A percentile compares a stretch with the other conserved stretches of the same genome.
Evolutionary conservation across 2,113 vertebrate genomes (phyloP).

Genomic region (Macroglossus sobrinus): DNA sequence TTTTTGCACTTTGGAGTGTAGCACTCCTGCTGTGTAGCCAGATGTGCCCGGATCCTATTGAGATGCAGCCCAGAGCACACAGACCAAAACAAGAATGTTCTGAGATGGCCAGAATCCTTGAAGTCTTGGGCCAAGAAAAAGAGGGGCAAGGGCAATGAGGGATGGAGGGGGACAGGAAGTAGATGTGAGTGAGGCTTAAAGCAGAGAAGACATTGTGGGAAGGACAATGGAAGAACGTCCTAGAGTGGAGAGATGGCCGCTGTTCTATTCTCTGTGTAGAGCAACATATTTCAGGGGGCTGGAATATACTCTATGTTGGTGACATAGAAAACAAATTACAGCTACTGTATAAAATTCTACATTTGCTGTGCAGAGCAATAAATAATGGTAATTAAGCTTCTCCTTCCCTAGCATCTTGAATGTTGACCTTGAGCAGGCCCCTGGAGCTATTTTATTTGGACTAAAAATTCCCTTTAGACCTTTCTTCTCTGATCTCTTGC

Average conservation of each 20-base stretch:
- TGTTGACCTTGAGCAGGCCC: not conserved
- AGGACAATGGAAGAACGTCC: not conserved
- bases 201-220: not conserved
- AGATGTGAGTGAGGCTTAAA: not conserved
- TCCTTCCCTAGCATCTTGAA: not conserved
- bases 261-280: not conserved
- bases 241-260: not conserved
- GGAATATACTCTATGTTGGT: not conserved
- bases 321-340: constrained; percentile 33
- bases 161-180: not conserved
- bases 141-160: not conserved
- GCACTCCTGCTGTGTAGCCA: constrained; percentile 81
- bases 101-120: constrained; percentile 62
- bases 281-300: not conserved
- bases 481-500: not conserved
- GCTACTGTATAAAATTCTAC: not conserved
- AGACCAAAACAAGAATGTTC: constrained; percentile 66
- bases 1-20: constrained; percentile 81
- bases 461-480: not conserved
- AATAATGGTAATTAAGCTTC: not conserved
- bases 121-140: constrained; percentile 43
- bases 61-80: constrained; percentile 75
- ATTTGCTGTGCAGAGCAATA: not conserved
- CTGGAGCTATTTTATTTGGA: not conserved
- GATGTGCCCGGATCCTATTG: constrained; percentile 83